phyloP scores from a whole-genome alignment of 2,888 invertebrate species.

The Meandrusa payeni region DNA sequence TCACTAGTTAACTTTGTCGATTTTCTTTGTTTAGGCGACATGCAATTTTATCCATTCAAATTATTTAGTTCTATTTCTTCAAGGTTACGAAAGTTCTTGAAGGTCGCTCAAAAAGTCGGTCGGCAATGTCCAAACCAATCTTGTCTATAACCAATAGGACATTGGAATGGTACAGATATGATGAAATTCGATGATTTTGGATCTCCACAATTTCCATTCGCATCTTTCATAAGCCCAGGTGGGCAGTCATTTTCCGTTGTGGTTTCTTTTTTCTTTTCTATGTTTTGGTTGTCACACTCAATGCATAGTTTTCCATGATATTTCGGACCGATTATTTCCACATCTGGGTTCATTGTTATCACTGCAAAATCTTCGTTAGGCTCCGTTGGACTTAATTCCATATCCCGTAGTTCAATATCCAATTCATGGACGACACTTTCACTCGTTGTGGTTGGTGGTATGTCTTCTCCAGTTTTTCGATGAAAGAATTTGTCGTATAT shows the following conservation, averaged over 20 bases:
- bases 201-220: slow-evolving; percentile 44
- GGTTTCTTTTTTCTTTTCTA: slow-evolving; percentile 25
- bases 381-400: neutral
- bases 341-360: slow-evolving; percentile 45
- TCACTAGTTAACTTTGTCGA: too few species aligned
- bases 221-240: slow-evolving; percentile 42
- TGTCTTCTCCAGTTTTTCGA: slow-evolving; percentile 10
- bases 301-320: slow-evolving; percentile 50
- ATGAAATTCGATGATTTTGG: slow-evolving; percentile 46
- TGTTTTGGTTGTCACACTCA: slow-evolving; percentile 30
- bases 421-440: slow-evolving; percentile 26
- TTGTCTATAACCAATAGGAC: slow-evolving; percentile 55
- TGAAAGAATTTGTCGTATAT: slow-evolving; percentile 45
- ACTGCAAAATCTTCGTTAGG: slow-evolving; percentile 26
- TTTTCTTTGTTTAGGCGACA: too few species aligned
- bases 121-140: slow-evolving; percentile 60
- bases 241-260: slow-evolving; percentile 36
- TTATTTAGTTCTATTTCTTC: too few species aligned
- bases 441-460: slow-evolving; percentile 2
- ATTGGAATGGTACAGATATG: slow-evolving; percentile 57
- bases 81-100: too few species aligned
- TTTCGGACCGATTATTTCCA: slow-evolving; percentile 57
- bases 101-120: slow-evolving; percentile 40
- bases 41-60: too few species aligned
- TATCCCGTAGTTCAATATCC: slow-evolving; percentile 27